phyloP scores from a whole-genome alignment of 2,797 vertebrate species.

The Gadopsis bispinosus region DNA sequence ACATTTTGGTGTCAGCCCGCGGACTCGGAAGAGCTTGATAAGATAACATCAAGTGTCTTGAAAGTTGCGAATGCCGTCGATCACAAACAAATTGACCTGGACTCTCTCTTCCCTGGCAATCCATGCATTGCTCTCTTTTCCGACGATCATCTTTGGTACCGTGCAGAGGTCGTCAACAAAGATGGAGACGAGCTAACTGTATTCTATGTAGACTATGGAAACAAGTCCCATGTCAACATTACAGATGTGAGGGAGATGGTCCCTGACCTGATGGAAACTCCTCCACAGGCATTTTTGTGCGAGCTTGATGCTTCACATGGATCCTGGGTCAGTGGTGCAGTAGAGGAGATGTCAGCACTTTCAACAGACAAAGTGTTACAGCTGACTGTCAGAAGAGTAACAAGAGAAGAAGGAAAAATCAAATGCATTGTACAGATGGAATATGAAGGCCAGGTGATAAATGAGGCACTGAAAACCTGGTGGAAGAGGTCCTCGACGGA shows the following conservation, averaged over 20 bases:
- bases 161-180: slow-evolving; percentile 84
- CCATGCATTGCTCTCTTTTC: slow-evolving; percentile 86
- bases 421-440: slow-evolving; percentile 85
- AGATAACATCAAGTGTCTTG: slow-evolving; percentile 81
- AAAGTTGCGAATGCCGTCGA: slow-evolving; percentile 67
- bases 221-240: slow-evolving; percentile 78
- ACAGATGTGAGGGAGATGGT: slow-evolving; percentile 84
- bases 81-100: slow-evolving; percentile 23
- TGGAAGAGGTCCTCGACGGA: slow-evolving; percentile 67
- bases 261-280: slow-evolving; percentile 76
- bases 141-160: slow-evolving; percentile 89
- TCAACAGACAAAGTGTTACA: slow-evolving; percentile 83
- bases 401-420: slow-evolving; percentile 52
- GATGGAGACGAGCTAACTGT: slow-evolving; percentile 75
- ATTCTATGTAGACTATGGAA: slow-evolving; percentile 92
- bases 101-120: slow-evolving; percentile 77
- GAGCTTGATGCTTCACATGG: slow-evolving; percentile 83
- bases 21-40: slow-evolving; percentile 78
- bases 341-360: slow-evolving; percentile 82
- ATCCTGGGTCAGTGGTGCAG: slow-evolving; percentile 84
- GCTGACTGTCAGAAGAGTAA: slow-evolving; percentile 82
- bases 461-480: slow-evolving; percentile 84
- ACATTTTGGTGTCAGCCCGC: slow-evolving; percentile 91
- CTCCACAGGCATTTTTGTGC: slow-evolving; percentile 90
- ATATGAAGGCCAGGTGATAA: slow-evolving; percentile 84